phyloP scores from a whole-genome alignment of 2,797 vertebrate genomes.

The Characodon lateralis region DNA sequence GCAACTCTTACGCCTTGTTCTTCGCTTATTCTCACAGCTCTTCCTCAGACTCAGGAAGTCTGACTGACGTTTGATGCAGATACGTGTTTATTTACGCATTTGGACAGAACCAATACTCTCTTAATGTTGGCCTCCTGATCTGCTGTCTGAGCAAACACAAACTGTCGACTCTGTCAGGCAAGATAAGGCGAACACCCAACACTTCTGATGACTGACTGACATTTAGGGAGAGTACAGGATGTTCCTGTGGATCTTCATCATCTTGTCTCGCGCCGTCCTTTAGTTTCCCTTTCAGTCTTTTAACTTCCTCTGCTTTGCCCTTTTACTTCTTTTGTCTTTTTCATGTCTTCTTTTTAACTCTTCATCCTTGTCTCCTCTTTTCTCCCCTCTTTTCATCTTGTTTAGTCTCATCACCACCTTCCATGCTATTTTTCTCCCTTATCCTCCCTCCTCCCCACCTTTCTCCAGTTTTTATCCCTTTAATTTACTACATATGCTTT shows the following conservation, averaged over 20 bases:
- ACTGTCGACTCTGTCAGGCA: constrained; percentile 67
- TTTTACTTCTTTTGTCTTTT: not conserved
- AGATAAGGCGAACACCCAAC: constrained; percentile 67
- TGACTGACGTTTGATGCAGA: constrained; percentile 59
- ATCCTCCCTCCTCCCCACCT: not conserved
- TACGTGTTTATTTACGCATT: constrained; percentile 67
- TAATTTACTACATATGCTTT: not conserved
- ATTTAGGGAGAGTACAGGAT: constrained; percentile 34
- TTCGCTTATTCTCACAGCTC: not conserved
- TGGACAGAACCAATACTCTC: constrained; percentile 61
- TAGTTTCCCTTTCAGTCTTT: not conserved
- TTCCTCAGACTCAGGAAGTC: not conserved
- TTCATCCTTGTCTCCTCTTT: not conserved
- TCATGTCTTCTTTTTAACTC: not conserved
- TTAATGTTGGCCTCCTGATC: constrained; percentile 71
- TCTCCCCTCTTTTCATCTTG: not conserved
- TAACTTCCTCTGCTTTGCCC: not conserved
- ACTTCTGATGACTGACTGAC: constrained; percentile 62
- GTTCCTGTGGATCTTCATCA: constrained; percentile 10
- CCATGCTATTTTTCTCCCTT: not conserved
- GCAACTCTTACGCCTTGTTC: not conserved
- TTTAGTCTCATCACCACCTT: not conserved
- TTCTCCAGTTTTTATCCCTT: not conserved
- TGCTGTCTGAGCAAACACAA: constrained; percentile 70
- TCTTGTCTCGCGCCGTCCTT: not conserved